phyloP scores from a whole-genome alignment of 2,113 vertebrate genomes.

The Uropsilus gracilis region DNA sequence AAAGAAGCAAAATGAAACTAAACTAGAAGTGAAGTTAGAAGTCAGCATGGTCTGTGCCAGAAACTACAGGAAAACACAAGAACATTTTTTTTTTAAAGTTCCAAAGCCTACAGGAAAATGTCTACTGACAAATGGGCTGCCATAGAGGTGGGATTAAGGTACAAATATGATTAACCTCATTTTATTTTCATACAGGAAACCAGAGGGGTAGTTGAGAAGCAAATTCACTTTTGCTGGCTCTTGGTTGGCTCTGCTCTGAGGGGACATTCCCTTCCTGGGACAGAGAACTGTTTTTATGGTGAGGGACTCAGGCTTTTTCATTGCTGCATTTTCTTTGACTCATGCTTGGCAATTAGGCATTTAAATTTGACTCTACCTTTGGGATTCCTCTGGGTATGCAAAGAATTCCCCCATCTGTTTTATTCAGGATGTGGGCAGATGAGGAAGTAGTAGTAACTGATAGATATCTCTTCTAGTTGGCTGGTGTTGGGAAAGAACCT shows the following conservation, averaged over 20 bases:
- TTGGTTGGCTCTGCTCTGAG: slow-evolving; percentile 16
- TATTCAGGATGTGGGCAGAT: slow-evolving; percentile 69
- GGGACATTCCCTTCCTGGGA: not conserved
- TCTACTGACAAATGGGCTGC: not conserved
- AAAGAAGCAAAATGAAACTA: no score
- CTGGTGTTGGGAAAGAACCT: slow-evolving; percentile 63
- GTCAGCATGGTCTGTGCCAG: not conserved
- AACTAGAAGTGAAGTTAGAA: not conserved
- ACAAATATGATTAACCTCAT: not conserved
- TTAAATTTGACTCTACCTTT: slow-evolving; percentile 46
- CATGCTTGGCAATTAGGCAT: slow-evolving; percentile 9
- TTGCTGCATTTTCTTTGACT: slow-evolving; percentile 56
- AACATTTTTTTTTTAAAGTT: slow-evolving; percentile 1
- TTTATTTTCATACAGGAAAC: slow-evolving; percentile 47
- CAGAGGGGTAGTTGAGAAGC: slow-evolving; percentile 35
- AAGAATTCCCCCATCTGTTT: slow-evolving; percentile 72
- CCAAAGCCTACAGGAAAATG: not conserved
- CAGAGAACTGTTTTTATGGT: not conserved
- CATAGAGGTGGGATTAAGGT: not conserved
- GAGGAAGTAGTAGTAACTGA: slow-evolving; percentile 30
- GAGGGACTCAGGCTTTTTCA: not conserved
- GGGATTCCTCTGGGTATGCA: slow-evolving; percentile 37
- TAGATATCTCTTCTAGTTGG: slow-evolving; percentile 42
- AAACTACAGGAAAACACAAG: slow-evolving; percentile 18
- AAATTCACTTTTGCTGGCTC: not conserved